Conservation (phyloP, 2,113 vertebrate genomes). For the Microtus richardsoni region DNA sequence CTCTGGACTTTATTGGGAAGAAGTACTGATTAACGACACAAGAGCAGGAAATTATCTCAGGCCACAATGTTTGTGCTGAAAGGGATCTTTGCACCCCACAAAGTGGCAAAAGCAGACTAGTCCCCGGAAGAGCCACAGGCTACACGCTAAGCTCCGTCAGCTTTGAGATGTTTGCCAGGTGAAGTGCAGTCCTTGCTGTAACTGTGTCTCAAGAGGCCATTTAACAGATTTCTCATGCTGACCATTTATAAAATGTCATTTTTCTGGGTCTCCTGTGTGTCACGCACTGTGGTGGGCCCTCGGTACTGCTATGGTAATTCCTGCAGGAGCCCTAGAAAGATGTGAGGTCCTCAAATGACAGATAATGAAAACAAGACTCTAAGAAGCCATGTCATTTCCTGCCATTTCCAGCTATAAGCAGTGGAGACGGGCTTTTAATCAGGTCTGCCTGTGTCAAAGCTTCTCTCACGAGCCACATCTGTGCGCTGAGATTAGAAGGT, state of each 20-base stretch:
- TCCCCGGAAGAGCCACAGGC: neutral
- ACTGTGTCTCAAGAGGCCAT: neutral
- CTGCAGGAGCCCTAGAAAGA: neutral
- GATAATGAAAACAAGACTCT: neutral
- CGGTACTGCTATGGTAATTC: neutral
- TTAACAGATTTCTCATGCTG: neutral
- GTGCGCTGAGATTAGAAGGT: neutral
- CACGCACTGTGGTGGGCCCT: neutral
- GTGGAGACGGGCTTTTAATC: neutral
- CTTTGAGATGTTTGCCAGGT: neutral
- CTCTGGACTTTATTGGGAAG: neutral
- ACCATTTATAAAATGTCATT: neutral
- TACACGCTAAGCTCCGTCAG: neutral
- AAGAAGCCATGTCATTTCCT: neutral
- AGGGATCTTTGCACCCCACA: neutral
- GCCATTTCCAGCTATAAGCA: neutral
- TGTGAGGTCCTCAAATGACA: neutral
- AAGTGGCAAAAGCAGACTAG: neutral
- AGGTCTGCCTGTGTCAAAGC: neutral
- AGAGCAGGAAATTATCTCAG: neutral
- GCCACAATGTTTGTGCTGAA: conserved; percentile 24
- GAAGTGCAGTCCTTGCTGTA: neutral
- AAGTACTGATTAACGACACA: neutral
- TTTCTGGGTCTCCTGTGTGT: neutral
- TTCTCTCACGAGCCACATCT: neutral